A percentile compares a stretch with the other conserved stretches of the same genome.
phyloP scores from a whole-genome alignment of 1,140 invertebrate genomes.

The Halyomorpha halys region DNA sequence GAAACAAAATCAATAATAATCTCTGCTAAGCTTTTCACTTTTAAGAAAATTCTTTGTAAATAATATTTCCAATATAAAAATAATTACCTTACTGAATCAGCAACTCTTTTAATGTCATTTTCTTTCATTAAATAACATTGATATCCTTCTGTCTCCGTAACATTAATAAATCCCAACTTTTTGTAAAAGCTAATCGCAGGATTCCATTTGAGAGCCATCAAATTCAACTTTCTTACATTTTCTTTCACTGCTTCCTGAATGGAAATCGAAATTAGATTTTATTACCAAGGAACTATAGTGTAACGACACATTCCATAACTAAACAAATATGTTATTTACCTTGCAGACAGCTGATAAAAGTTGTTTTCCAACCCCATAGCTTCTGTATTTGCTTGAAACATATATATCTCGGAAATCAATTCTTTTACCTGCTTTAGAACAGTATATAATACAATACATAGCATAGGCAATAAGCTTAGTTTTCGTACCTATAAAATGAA shows the following conservation, averaged over 20 bases:
- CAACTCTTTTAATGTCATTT: no score
- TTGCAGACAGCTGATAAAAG: slow-evolving; percentile 60
- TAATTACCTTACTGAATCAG: no score
- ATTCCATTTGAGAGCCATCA: slow-evolving; percentile 76
- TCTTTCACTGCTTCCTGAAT: slow-evolving; percentile 44
- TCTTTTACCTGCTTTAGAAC: slow-evolving; percentile 64
- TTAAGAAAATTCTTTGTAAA: no score
- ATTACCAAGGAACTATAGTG: not conserved
- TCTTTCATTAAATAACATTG: slow-evolving; percentile 35
- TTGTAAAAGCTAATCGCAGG: slow-evolving; percentile 64
- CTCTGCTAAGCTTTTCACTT: no score
- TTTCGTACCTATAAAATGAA: not conserved
- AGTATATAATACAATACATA: slow-evolving; percentile 65
- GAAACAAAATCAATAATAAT: no score
- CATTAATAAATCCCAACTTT: slow-evolving; percentile 50
- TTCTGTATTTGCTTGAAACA: slow-evolving; percentile 51
- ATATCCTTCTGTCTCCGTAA: slow-evolving; percentile 58
- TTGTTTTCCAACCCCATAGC: slow-evolving; percentile 53
- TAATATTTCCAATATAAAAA: no score
- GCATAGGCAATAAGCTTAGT: slow-evolving; percentile 51
- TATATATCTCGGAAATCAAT: slow-evolving; percentile 77
- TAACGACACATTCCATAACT: not conserved
- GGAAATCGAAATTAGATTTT: slow-evolving; percentile 27
- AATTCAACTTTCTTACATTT: slow-evolving; percentile 53
- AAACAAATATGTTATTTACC: slow-evolving; percentile 37